Evolutionary conservation across 2,113 vertebrate species (phyloP).

Genomic region (Saguinus imperator): DNA sequence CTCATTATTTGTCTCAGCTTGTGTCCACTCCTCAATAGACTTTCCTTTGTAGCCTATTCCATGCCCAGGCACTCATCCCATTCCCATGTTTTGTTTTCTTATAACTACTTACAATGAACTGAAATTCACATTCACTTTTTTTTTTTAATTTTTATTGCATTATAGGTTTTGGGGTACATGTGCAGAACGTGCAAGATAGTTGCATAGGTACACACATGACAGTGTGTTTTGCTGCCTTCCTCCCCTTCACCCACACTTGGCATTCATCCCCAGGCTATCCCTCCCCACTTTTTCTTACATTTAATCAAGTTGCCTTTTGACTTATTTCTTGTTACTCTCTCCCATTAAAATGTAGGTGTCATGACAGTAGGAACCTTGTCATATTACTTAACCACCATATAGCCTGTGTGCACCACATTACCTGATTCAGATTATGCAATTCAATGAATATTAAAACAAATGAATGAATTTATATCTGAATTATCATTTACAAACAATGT

Average conservation of each 20-base stretch:
- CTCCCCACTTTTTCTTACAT: not conserved
- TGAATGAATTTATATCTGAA: not conserved
- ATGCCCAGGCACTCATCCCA: not conserved
- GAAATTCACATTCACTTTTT: not conserved
- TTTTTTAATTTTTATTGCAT: too few relatives aligned
- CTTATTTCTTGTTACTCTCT: not conserved
- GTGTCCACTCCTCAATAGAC: not conserved
- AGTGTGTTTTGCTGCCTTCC: too few relatives aligned
- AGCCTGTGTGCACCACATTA: not conserved
- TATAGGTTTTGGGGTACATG: too few relatives aligned
- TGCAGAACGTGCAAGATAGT: too few relatives aligned
- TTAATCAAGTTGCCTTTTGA: not conserved
- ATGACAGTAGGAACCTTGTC: not conserved
- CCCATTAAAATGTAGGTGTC: not conserved
- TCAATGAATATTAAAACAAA: not conserved
- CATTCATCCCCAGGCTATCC: too few relatives aligned
- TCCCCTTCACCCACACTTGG: too few relatives aligned
- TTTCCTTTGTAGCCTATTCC: not conserved
- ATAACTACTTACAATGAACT: not conserved
- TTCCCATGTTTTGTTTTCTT: not conserved
- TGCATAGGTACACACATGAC: too few relatives aligned
- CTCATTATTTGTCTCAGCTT: not conserved
- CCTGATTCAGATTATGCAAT: not conserved
- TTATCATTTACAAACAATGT: not conserved
- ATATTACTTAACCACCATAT: not conserved